These are phyloP conservation scores for Akabosia matsudoensis DNA, from an alignment of 1,140 invertebrate species.

Conservation along the genomic window DNA sequence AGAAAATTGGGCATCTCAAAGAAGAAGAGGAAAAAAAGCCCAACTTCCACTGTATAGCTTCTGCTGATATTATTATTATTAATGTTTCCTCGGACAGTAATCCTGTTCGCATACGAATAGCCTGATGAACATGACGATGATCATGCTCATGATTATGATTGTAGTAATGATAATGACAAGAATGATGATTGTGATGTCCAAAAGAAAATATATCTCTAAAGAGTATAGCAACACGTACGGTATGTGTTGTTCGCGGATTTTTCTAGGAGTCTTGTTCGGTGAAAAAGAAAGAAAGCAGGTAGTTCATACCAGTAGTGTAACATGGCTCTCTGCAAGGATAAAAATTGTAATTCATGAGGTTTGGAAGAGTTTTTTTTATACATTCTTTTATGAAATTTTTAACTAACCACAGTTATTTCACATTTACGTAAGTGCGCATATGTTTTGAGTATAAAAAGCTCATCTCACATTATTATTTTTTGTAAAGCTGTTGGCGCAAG, in stretches of 20 bases:
- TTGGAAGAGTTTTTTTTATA: not conserved
- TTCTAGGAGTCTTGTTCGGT: not conserved
- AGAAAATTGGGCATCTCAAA: constrained; percentile 3
- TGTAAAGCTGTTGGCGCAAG: not conserved
- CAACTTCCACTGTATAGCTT: not conserved
- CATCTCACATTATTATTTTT: not conserved
- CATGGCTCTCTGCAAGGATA: too few relatives aligned
- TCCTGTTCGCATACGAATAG: constrained; percentile 35
- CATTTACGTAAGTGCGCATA: not conserved
- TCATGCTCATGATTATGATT: constrained; percentile 24
- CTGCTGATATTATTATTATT: constrained; percentile 16
- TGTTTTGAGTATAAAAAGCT: not conserved
- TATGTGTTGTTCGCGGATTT: not conserved
- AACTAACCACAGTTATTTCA: constrained; percentile 13
- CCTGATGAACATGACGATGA: constrained; percentile 32
- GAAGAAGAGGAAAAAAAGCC: not conserved
- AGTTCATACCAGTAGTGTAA: not conserved
- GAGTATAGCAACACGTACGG: not conserved
- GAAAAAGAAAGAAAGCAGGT: not conserved
- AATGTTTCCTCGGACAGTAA: constrained; percentile 9
- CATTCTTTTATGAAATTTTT: not conserved
- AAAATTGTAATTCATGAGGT: too few relatives aligned
- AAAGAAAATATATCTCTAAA: constrained; percentile 10
- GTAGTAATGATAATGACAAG: constrained; percentile 17
- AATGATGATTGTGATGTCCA: constrained; percentile 25